Base-by-base conservation (phyloP, 2,888 invertebrate genomes). In the Glomeris marginata region DNA sequence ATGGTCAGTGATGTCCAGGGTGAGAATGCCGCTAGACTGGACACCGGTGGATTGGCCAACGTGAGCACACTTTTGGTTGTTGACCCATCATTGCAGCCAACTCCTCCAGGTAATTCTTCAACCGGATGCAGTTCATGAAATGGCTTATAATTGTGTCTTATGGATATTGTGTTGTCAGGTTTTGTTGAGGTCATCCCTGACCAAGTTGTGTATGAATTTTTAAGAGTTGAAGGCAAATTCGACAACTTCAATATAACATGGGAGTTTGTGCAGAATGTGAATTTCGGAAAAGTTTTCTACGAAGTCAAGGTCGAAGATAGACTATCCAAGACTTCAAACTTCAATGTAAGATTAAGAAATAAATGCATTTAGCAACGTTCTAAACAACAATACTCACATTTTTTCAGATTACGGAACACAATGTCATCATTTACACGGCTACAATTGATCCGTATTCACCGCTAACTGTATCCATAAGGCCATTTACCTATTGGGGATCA, bases 401-500 rank as follows among this genome's bases (percentile, higher is more conserved):
- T 41, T 45, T 16, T 22, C 15, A 50, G 50, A 40, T 45, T 5
- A 50, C 50, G 28, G 50, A 50, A 18, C 15, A 37, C 28, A 45
- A 33, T 13, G 16, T 33, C 6, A 33, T 33, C 34, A 6, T 40
- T 22, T 50, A 45, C 28, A 6, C 15, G 22, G 45, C 40, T 33
- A 45, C 47, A 38, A 47, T n/a, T n/a, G 48, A 41, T 37, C 84
- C 90, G 0, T 85, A 82, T 64, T 78, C 81, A 8, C 68, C 72
- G 15, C 65, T 88, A 49, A 77, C 77, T 50, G 77, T 87, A 18
- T 77, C 80, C 1, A 75, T 92, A 3, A 77, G 83, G 35, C 81
- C 88, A 1, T 81, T 80, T 63, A 86, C 88, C 0, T 80, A 80
- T 59, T 91, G 91, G 90, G 84, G 83, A 15, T 76, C 79, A 2